phyloP scores from a whole-genome alignment of 2,888 invertebrate genomes.

The Troilus luridus region DNA sequence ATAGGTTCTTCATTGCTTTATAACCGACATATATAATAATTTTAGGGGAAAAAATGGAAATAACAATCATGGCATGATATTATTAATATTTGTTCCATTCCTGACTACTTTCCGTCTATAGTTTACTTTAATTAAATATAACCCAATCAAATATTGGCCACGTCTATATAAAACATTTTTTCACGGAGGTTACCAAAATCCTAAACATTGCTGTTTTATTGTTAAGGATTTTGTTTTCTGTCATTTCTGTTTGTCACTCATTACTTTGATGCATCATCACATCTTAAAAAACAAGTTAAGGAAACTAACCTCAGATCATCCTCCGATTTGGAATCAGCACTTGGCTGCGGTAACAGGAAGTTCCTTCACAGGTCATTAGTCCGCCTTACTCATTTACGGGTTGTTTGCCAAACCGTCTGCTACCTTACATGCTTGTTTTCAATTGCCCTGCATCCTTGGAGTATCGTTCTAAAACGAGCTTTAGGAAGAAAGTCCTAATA shows the following conservation, averaged over 20 bases:
- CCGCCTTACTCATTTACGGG: conserved; percentile 6
- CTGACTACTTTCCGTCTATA: too few species aligned
- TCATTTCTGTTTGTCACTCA: not conserved
- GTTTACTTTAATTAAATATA: too few species aligned
- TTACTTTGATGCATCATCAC: not conserved
- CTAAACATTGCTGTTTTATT: too few species aligned
- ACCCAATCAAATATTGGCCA: too few species aligned
- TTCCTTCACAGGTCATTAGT: conserved; percentile 41
- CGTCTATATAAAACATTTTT: too few species aligned
- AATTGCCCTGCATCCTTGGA: not conserved
- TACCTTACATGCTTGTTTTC: not conserved
- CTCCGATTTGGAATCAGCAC: not conserved
- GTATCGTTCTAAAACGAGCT: not conserved
- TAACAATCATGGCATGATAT: too few species aligned
- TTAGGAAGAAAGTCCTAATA: not conserved
- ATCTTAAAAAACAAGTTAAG: not conserved
- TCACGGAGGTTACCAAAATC: too few species aligned
- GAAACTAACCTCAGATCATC: not conserved
- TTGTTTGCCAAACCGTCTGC: conserved; percentile 15
- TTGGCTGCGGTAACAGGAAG: conserved; percentile 35
- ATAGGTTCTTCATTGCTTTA: too few species aligned
- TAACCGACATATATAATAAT: too few species aligned
- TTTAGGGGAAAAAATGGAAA: too few species aligned
- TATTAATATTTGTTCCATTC: too few species aligned
- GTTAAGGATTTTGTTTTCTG: not conserved